A percentile compares a stretch with the other conserved stretches of the same genome.
Evolutionary conservation across 2,797 vertebrate species (phyloP).

Genomic region (Oreochromis mossambicus): DNA sequence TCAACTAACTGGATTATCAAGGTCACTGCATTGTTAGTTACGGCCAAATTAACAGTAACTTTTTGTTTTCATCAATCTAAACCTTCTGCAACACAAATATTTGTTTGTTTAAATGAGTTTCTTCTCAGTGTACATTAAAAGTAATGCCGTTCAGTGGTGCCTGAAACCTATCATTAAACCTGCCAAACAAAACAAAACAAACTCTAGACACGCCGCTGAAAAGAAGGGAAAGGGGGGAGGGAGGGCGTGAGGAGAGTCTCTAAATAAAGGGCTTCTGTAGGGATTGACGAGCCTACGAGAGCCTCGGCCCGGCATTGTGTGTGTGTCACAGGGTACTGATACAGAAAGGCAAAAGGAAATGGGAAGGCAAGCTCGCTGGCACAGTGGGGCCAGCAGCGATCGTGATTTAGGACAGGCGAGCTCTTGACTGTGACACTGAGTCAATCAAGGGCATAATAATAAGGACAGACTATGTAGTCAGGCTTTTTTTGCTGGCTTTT

Average conservation of each 20-base stretch:
- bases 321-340: constrained; percentile 73
- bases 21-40: constrained; percentile 29
- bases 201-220: constrained; percentile 37
- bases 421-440: constrained; percentile 54
- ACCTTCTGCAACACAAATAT: neutral
- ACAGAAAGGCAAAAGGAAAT: constrained; percentile 56
- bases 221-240: neutral
- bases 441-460: constrained; percentile 64
- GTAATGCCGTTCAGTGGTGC: neutral
- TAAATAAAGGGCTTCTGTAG: constrained; percentile 52
- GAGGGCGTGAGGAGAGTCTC: neutral
- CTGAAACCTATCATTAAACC: neutral
- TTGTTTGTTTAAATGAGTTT: neutral
- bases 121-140: neutral
- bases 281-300: constrained; percentile 57
- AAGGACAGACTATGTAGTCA: constrained; percentile 54
- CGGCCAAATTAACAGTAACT: neutral
- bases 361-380: constrained; percentile 35
- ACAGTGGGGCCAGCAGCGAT: constrained; percentile 43
- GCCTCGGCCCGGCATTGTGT: constrained; percentile 73
- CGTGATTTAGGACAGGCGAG: constrained; percentile 56
- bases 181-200: neutral
- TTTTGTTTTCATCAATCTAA: constrained; percentile 3
- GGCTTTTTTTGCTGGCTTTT: constrained; percentile 41
- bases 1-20: constrained; percentile 32